Conservation (phyloP, 2,113 vertebrate genomes). For the Tupaia chinensis region DNA sequence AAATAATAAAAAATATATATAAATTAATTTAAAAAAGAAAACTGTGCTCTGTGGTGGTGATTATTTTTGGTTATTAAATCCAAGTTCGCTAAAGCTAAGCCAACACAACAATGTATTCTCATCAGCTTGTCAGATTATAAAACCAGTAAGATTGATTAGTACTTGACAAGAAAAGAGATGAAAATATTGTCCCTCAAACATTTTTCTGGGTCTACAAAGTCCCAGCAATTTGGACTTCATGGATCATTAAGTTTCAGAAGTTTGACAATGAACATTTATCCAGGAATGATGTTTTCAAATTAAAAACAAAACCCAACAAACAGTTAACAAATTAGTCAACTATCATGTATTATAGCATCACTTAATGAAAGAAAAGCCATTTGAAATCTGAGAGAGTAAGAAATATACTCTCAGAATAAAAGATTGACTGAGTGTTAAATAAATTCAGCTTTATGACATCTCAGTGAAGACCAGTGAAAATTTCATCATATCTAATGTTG, state of each 20-base stretch:
- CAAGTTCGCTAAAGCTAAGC: neutral
- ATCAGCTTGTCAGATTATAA: neutral
- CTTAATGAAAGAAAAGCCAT: conserved; percentile 10
- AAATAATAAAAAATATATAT: no score
- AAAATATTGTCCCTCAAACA: neutral
- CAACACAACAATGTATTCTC: conserved; percentile 2
- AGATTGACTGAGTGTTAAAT: neutral
- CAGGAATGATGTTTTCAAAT: neutral
- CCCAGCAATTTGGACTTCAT: neutral
- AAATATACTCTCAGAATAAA: neutral
- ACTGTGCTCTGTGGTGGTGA: neutral
- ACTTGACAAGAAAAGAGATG: conserved; percentile 46
- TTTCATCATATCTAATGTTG: neutral
- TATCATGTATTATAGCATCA: neutral
- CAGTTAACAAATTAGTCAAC: neutral
- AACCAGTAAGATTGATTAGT: neutral
- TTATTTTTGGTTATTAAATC: conserved; percentile 48
- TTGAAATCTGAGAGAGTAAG: neutral
- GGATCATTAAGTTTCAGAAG: neutral
- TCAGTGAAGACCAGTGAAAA: neutral
- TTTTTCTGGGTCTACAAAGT: conserved; percentile 45
- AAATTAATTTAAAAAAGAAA: neutral
- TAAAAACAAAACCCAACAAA: neutral
- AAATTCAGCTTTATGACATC: neutral
- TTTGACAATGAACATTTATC: neutral